Evolutionary conservation across 2,113 vertebrate genomes (phyloP), one percentile per base, ranked within the genome.

Genomic region (Cavia porcellus): DNA sequence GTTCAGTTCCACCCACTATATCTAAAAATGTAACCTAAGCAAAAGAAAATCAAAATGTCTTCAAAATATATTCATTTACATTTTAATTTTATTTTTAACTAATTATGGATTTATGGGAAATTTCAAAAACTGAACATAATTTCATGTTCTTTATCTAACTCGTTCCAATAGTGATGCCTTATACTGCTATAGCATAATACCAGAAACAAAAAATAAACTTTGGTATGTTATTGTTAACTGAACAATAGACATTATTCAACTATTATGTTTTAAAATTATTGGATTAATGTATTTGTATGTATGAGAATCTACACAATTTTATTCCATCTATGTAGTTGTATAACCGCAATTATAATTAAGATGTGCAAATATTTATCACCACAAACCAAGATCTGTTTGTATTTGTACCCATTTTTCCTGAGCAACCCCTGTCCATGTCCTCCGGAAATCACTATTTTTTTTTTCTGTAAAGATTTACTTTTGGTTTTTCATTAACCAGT

Each of bases 41-140:
- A 4, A 90, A 22, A 6, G 38, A 62, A 79, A 77, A 83, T 7
- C 17, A 68, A 38, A 75, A 90, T 35, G 28, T 70, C 19, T 57
- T 3, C 30, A 77, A 77, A 68, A 70, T 61, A 89, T 38, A 15
- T 50, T 1, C 12, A 52, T 50, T 22, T 64, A 74, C 52, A 47
- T 74, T 35, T 52, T 3, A 42, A 20, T n/a, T 38, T 93, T 74
- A 50, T 42, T 74, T 74, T 72, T 38, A 7, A 74, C 3, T 91
- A 45, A 22, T 61, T 94, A 62, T 38, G 75, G 59, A 45, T 47
- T n/a, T 22, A 83, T 0, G 68, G 25, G 19, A 55, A 61, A 14
- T 84, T 93, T 87, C 30, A 93, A 80, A 95, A 84, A 82, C 86
- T 42, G 17, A 50, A 30, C 24, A 64, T 52, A 47, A 12, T 75